phyloP scores from a whole-genome alignment of 2,113 vertebrate species.

The Sinosuthora webbiana region DNA sequence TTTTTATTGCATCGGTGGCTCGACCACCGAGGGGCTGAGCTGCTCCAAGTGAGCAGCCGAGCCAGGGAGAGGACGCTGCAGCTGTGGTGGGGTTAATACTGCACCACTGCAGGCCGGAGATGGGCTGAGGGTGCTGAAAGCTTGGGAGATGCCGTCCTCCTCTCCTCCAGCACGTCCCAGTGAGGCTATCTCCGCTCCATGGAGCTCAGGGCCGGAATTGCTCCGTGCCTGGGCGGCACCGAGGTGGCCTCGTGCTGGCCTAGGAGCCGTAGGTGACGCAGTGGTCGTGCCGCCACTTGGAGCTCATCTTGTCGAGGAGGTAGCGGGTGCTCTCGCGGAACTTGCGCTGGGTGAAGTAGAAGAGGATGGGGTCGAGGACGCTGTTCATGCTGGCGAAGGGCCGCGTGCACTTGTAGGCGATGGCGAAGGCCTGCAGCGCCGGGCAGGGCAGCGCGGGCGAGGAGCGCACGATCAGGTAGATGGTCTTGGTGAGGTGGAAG shows the following conservation, averaged over 20 bases:
- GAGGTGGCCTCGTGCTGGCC: not conserved
- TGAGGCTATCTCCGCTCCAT: rapidly evolving
- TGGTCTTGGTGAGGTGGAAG: constrained; percentile 93
- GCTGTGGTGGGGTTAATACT: not conserved
- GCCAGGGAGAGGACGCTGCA: not conserved
- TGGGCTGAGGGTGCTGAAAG: not conserved
- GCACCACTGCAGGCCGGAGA: not conserved
- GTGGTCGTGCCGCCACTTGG: constrained; percentile 62
- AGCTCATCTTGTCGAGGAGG: constrained; percentile 81
- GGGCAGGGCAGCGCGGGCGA: constrained; percentile 67
- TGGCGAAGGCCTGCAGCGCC: constrained; percentile 80
- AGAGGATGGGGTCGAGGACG: constrained; percentile 92
- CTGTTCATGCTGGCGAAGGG: constrained; percentile 98
- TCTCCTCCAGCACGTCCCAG: not conserved
- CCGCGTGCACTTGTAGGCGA: constrained; percentile 89
- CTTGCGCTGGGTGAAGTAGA: constrained; percentile 92
- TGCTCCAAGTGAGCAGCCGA: rapidly evolving
- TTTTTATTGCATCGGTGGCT: not conserved
- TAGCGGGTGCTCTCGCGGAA: constrained; percentile 80
- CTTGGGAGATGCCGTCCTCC: not conserved
- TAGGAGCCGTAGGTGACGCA: constrained; percentile 1
- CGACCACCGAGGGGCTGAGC: not conserved
- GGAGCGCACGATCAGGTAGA: constrained; percentile 87
- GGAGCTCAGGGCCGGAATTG: not conserved
- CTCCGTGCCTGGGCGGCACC: rapidly evolving